Evolutionary conservation across 2,888 invertebrate genomes (phyloP).

Genomic region (Ethmia dodecea): DNA sequence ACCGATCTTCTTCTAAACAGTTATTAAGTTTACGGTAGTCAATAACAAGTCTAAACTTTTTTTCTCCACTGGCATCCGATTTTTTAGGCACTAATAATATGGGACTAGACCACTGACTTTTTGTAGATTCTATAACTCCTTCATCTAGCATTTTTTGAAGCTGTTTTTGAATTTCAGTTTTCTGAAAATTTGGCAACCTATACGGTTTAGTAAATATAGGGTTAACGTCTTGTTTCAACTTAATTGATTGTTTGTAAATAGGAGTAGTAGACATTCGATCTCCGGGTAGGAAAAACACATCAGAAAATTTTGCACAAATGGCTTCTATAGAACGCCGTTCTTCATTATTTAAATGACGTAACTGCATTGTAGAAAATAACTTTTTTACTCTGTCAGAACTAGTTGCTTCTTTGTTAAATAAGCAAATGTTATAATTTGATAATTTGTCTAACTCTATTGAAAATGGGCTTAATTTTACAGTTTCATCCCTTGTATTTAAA

Average conservation of each 20-base stretch:
- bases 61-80: constrained; percentile 1
- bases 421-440: constrained; percentile 7
- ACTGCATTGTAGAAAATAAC: constrained; percentile 8
- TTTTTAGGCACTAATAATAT: constrained; percentile 13
- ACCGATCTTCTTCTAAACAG: background rate
- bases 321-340: constrained; percentile 3
- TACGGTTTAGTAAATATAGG: constrained; percentile 15
- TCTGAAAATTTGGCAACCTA: constrained; percentile 12
- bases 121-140: background rate
- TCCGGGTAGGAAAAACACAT: constrained; percentile 14
- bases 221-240: constrained; percentile 10
- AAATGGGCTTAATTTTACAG: background rate
- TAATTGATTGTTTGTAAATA: constrained; percentile 10
- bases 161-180: constrained; percentile 14
- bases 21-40: constrained; percentile 5
- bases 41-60: constrained; percentile 12
- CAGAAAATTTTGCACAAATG: constrained; percentile 15
- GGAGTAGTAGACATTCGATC: constrained; percentile 15
- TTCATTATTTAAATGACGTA: constrained; percentile 9
- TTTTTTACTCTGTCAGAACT: constrained; percentile 7
- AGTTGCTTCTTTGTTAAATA: constrained; percentile 2
- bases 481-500: constrained; percentile 5
- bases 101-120: constrained; percentile 10
- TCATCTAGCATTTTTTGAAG: constrained; percentile 7
- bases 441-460: constrained; percentile 1